Evolutionary conservation across 2,113 vertebrate species (phyloP).

Genomic region (Elgaria multicarinata): DNA sequence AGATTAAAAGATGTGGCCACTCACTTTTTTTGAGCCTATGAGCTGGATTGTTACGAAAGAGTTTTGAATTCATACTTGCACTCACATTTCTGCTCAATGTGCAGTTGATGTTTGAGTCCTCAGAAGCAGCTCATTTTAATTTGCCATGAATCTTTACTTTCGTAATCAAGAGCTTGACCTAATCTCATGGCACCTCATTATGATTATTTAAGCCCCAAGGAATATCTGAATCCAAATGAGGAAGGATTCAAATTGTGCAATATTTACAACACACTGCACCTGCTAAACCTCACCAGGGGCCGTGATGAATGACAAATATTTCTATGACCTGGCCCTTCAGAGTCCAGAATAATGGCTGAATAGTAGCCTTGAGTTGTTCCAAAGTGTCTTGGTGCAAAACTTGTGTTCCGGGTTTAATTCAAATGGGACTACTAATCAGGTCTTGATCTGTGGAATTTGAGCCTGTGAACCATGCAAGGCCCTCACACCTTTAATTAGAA

Average conservation of each 20-base stretch:
- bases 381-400: background rate
- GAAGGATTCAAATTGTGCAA: background rate
- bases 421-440: background rate
- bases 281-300: background rate
- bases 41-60: background rate
- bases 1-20: background rate
- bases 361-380: background rate
- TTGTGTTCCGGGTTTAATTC: background rate
- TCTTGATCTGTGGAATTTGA: background rate
- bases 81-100: background rate
- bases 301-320: background rate
- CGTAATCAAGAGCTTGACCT: background rate
- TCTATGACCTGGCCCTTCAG: background rate
- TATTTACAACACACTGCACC: background rate
- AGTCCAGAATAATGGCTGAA: background rate
- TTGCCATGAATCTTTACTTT: slow-evolving; percentile 2
- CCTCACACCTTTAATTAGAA: background rate
- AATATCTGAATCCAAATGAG: slow-evolving; percentile 1
- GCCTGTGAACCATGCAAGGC: background rate
- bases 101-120: background rate
- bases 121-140: background rate
- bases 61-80: background rate
- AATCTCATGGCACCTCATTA: background rate
- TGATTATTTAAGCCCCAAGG: background rate
- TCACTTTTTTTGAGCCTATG: background rate